Evolutionary conservation across 2,888 invertebrate genomes (phyloP).

Genomic region (Scaptomyza reducta): DNA sequence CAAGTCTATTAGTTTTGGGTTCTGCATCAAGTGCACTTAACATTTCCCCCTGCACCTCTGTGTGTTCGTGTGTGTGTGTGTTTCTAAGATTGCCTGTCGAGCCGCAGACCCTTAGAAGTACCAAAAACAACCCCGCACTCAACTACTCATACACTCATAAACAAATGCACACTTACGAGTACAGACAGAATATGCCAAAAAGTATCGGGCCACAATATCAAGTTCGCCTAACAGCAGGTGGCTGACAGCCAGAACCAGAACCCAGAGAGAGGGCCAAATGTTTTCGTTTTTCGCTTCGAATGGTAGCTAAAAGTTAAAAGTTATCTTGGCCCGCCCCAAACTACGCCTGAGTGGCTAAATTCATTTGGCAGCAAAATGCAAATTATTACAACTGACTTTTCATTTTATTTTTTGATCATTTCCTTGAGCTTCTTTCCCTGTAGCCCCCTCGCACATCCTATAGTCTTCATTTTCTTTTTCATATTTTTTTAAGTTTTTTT

Average conservation of each 20-base stretch:
- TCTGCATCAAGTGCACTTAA: slow-evolving; percentile 34
- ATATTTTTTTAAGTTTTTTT: background rate
- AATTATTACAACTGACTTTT: slow-evolving; percentile 77
- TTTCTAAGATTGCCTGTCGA: slow-evolving; percentile 24
- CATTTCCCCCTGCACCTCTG: background rate
- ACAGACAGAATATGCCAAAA: slow-evolving; percentile 14
- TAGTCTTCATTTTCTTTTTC: slow-evolving; percentile 8
- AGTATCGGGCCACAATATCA: slow-evolving; percentile 55
- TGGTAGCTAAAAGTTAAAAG: slow-evolving; percentile 70
- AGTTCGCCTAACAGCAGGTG: slow-evolving; percentile 69
- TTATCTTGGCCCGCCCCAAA: slow-evolving; percentile 53
- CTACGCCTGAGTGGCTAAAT: slow-evolving; percentile 70
- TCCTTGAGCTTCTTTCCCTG: slow-evolving; percentile 20
- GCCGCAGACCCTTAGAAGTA: slow-evolving; percentile 4
- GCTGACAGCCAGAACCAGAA: slow-evolving; percentile 36
- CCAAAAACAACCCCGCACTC: slow-evolving; percentile 40
- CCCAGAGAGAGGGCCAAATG: slow-evolving; percentile 38
- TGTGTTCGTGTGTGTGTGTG: slow-evolving; percentile 11
- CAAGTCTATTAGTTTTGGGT: slow-evolving; percentile 50
- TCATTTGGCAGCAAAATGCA: slow-evolving; percentile 79
- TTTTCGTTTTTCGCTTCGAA: slow-evolving; percentile 50
- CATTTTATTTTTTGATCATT: slow-evolving; percentile 54
- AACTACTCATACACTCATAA: slow-evolving; percentile 25
- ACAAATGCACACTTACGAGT: background rate
- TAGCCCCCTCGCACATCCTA: background rate